phyloP scores from a whole-genome alignment of 2,113 vertebrate species.

The Burhinus oedicnemus region DNA sequence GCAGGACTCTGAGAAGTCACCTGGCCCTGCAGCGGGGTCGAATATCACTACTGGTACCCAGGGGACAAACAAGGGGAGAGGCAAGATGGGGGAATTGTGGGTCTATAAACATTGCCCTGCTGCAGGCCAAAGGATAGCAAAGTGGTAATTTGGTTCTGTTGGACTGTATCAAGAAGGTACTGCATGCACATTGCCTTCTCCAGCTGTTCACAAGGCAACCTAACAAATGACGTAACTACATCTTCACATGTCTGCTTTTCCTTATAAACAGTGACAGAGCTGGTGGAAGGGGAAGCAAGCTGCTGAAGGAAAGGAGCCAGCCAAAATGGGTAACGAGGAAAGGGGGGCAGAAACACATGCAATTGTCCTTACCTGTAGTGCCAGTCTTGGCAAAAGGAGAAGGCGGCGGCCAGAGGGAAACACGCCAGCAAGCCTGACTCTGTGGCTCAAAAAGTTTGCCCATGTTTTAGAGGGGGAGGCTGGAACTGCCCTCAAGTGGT shows the following conservation, averaged over 20 bases:
- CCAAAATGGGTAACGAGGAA: not conserved
- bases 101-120: not conserved
- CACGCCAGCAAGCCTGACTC: not conserved
- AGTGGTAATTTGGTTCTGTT: not conserved
- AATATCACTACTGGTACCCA: not conserved
- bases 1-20: not conserved
- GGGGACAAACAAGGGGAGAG: not conserved
- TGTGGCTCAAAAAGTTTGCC: not conserved
- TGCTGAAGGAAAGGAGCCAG: not conserved
- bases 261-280: not conserved
- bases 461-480: not conserved
- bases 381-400: not conserved
- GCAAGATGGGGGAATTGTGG: not conserved
- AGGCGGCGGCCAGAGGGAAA: not conserved
- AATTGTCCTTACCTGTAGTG: not conserved
- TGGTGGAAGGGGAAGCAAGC: not conserved
- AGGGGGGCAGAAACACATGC: accelerated
- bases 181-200: not conserved
- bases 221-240: not conserved
- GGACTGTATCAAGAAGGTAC: not conserved
- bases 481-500: not conserved
- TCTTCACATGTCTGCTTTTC: not conserved
- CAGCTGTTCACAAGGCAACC: not conserved
- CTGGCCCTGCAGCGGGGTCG: not conserved
- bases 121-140: not conserved